Percentiles rank a stretch among this genome's conserved stretches.
phyloP scores from a whole-genome alignment of 2,113 vertebrate genomes.

The Syngnathus typhle region DNA sequence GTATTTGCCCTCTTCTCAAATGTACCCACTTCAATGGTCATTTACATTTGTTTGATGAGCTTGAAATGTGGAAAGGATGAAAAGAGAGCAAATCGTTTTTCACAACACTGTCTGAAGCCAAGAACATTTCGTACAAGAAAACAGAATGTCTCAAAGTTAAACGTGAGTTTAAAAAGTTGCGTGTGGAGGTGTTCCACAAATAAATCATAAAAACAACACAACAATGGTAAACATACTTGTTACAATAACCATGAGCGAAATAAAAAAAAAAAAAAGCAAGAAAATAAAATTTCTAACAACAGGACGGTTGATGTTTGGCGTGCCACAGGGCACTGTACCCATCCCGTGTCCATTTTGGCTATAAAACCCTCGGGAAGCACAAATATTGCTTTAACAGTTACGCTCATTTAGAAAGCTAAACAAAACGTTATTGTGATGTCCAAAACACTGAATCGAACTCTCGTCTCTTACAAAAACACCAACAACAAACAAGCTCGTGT shows the following conservation, averaged over 20 bases:
- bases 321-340: not conserved
- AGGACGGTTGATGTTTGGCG: slow-evolving; percentile 46
- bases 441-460: slow-evolving; percentile 77
- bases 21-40: too few relatives aligned
- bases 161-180: slow-evolving; percentile 17
- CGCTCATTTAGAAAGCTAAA: slow-evolving; percentile 95
- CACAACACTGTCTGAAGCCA: slow-evolving; percentile 6
- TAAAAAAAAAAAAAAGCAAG: slow-evolving; percentile 4
- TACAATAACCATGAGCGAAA: slow-evolving; percentile 4
- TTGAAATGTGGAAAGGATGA: too few relatives aligned
- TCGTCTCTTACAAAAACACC: slow-evolving; percentile 73
- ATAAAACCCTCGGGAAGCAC: slow-evolving; percentile 83
- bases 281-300: slow-evolving; percentile 20
- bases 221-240: slow-evolving; percentile 10
- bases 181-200: not conserved
- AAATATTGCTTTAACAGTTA: slow-evolving; percentile 97
- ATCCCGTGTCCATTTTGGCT: slow-evolving; percentile 62
- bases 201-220: slow-evolving; percentile 34
- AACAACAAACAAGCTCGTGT: slow-evolving; percentile 67
- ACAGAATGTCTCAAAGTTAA: slow-evolving; percentile 15
- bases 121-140: slow-evolving; percentile 13
- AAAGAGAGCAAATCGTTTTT: too few relatives aligned
- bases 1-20: too few relatives aligned
- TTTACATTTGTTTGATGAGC: too few relatives aligned
- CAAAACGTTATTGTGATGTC: slow-evolving; percentile 89